Base-by-base conservation (phyloP, 1,140 invertebrate genomes). In the Temnothorax nylanderi region DNA sequence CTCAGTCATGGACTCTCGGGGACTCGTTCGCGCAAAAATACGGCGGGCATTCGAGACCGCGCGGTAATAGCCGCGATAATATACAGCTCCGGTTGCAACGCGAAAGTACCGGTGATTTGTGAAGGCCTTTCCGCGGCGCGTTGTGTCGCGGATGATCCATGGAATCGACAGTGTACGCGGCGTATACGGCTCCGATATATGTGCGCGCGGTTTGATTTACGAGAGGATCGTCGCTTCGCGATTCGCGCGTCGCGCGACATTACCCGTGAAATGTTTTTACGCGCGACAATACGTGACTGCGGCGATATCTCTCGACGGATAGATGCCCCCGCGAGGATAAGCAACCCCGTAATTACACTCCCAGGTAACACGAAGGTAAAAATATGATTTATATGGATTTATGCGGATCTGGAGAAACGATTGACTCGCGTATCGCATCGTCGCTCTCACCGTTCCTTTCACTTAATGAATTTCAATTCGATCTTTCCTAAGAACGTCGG, bases 41-140 rank as follows among this genome's bases (percentile, higher is more conserved):
- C 74, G 75, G 51, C 60, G 56, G 56, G 18, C 47, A 10, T 77
- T 54, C 58, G 60, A 77, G 49, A 51, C 5, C 26, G 41, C 80
- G n/a, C 80, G n/a, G 87, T 89, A 87, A 89, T 87, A 82, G 72
- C 60, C 74, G 74, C 51, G 87, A 32, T 88, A 87, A 88, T 82
- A 82, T 87, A 88, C 87, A 82, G 74, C 87, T 87, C 85, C 71
- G 74, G 84, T 86, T 81, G 34, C 71, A 60, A 34, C 58, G 76
- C 54, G 54, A 65, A 82, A 87, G 80, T 60, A 71, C 47, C 69
- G 76, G 51, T 87, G 87, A 88, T 88, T 88, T 87, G 86, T 87
- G 78, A 86, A 82, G 77, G 75, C 77, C 87, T 89, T 81, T 80
- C 62, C 85, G 60, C 64, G 72, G 47, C 60, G 58, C 58, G 62